phyloP scores from a whole-genome alignment of 2,888 invertebrate species.

The Ypsolopha scabrella region DNA sequence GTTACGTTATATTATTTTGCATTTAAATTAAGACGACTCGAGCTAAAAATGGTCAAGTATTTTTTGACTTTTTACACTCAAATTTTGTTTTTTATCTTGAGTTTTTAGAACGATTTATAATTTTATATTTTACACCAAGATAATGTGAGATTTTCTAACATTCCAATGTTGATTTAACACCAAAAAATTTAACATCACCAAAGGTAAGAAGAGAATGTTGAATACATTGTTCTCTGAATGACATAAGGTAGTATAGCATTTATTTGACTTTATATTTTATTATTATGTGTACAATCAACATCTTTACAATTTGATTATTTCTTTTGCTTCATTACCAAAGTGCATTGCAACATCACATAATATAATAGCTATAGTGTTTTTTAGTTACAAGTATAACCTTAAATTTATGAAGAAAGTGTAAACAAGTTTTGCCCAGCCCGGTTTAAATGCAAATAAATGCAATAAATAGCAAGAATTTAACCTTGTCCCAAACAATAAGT shows the following conservation, averaged over 20 bases:
- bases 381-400: not conserved
- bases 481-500: too few relatives aligned
- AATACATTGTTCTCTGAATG: slow-evolving; percentile 45
- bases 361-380: too few relatives aligned
- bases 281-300: not conserved
- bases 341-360: not conserved
- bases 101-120: slow-evolving; percentile 41
- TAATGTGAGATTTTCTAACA: slow-evolving; percentile 53
- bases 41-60: slow-evolving; percentile 71
- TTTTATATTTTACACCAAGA: slow-evolving; percentile 19
- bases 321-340: slow-evolving; percentile 3
- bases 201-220: slow-evolving; percentile 58
- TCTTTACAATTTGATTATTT: not conserved
- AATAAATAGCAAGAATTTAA: not conserved
- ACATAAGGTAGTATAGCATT: slow-evolving; percentile 70
- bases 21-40: slow-evolving; percentile 38
- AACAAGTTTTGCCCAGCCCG: not conserved
- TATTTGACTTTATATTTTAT: slow-evolving; percentile 59
- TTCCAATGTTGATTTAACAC: slow-evolving; percentile 54
- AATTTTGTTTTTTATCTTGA: slow-evolving; percentile 48
- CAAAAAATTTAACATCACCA: slow-evolving; percentile 51
- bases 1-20: slow-evolving; percentile 59
- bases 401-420: not conserved
- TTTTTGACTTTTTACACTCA: slow-evolving; percentile 73
- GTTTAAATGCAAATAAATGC: too few relatives aligned